phyloP scores from a whole-genome alignment of 2,113 vertebrate genomes.

The Microtus oregoni region DNA sequence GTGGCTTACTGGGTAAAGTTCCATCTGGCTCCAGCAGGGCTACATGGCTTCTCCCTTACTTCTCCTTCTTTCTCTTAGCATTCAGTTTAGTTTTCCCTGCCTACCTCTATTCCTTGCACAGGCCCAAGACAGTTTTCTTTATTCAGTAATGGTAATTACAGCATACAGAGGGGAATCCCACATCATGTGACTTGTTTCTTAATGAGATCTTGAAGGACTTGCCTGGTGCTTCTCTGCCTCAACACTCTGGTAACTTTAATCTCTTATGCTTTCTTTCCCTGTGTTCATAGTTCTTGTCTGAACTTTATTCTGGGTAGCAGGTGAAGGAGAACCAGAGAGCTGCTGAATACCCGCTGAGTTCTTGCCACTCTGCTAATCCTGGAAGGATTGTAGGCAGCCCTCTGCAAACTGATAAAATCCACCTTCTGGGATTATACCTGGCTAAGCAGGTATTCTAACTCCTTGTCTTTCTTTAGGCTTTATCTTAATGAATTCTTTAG shows the following conservation, averaged over 20 bases:
- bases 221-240: rapidly evolving
- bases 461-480: not conserved
- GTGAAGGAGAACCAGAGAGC: not conserved
- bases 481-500: not conserved
- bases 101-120: no score
- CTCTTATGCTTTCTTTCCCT: rapidly evolving
- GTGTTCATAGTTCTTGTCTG: not conserved
- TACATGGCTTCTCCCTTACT: no score
- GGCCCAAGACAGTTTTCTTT: no score
- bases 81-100: no score
- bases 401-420: rapidly evolving
- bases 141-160: no score
- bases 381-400: rapidly evolving
- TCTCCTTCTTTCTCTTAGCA: no score
- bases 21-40: no score
- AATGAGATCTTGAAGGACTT: no score
- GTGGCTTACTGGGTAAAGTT: no score
- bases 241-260: not conserved
- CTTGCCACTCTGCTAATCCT: rapidly evolving
- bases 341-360: not conserved
- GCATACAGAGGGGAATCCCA: no score
- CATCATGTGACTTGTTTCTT: not conserved
- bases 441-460: not conserved
- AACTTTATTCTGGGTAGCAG: not conserved
- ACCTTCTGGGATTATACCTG: rapidly evolving